Percentiles rank a stretch among this genome's conserved stretches.
Evolutionary conservation across 1,140 invertebrate species (phyloP).

Genomic region (Hycleus cichorii): DNA sequence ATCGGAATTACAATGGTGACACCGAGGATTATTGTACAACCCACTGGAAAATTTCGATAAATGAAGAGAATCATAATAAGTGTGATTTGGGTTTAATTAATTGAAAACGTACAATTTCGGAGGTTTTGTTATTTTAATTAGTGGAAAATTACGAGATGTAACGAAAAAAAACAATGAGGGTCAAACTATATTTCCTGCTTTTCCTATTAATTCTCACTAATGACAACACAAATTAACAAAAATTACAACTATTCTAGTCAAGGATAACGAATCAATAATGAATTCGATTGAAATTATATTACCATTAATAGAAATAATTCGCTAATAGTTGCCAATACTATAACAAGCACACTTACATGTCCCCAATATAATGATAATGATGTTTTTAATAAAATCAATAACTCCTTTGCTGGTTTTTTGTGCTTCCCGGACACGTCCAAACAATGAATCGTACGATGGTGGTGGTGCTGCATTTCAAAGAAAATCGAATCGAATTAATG

Average conservation of each 20-base stretch:
- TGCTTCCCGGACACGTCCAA: slow-evolving; percentile 56
- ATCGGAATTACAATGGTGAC: slow-evolving; percentile 56
- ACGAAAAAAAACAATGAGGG: no score
- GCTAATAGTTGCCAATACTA: no score
- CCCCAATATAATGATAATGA: slow-evolving; percentile 53
- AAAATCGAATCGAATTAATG: background rate
- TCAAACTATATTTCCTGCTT: no score
- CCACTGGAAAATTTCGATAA: slow-evolving; percentile 46
- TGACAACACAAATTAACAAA: no score
- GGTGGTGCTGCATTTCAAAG: slow-evolving; percentile 46
- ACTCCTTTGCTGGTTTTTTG: slow-evolving; percentile 52
- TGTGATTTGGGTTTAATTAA: background rate
- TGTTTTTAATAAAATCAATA: slow-evolving; percentile 55
- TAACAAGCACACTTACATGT: slow-evolving; percentile 47
- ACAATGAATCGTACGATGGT: slow-evolving; percentile 61
- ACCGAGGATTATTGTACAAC: slow-evolving; percentile 55
- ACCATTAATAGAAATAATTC: no score
- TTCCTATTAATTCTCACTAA: no score
- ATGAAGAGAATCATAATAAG: background rate
- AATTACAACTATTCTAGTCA: no score
- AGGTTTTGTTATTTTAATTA: no score
- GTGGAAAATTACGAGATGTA: no score
- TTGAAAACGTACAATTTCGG: no score
- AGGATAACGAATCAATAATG: no score
- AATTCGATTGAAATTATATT: no score